Evolutionary conservation across 1,140 invertebrate species (phyloP), one percentile per base, ranked within the genome.

Genomic region (Patella vulgata): DNA sequence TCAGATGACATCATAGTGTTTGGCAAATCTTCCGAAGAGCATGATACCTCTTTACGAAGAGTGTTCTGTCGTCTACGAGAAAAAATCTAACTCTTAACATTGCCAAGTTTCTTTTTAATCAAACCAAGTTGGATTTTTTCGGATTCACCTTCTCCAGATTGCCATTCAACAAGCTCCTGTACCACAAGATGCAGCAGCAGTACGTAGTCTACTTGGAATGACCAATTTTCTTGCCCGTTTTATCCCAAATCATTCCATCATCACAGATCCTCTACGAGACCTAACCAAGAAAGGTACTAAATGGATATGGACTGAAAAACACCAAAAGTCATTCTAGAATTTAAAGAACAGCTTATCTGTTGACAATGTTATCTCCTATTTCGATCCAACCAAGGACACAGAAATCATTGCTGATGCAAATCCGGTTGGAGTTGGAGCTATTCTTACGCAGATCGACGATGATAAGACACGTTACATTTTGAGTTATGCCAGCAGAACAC

Each of bases 1-100:
- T 66, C 63, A 3, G 75, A 74, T 39, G 69, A 76, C 40, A 74
- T 73, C 31, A 33, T 74, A 2, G 48, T 73, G n/a, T 62, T 42
- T 50, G 69, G 62, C 2, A 36, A 30, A 14, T 48, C 25, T 11
- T 51, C 65, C 23, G 30, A 51, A 31, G 69, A 78, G 9, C 77
- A 76, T 63, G 63, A 76, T 23, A 9, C 3, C 25, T 62, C 53
- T 25, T 59, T 80, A n/a, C 25, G 66, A 11, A 44, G 40, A 51
- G 60, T 71, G 9, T 64, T 79, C 6, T 17, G 63, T 40, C 12
- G 47, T 8, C 40, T 80, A 23, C 11, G 12, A 17, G 57, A 70
- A 23, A 68, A 58, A 40, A 67, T 11, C 59, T 78, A 5, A 75
- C 64, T 9, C 53, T 75, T 0, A 74, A 78, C 27, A 12, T 12